These are phyloP conservation scores for Drosophila gunungcola DNA, from an alignment of 1,140 invertebrate genomes.

Conservation along the genomic window DNA sequence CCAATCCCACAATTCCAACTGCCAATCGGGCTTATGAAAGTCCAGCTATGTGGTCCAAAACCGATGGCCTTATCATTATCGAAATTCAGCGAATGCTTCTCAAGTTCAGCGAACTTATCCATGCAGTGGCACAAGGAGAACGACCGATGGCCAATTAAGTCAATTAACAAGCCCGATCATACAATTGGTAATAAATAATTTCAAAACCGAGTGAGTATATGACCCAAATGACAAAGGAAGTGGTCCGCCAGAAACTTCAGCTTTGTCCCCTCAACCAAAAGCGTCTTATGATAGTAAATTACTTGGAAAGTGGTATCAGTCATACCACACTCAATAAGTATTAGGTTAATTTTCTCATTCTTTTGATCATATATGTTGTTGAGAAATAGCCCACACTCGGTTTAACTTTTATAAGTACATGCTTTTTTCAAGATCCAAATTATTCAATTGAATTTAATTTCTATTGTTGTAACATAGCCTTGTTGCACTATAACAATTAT, in stretches of 20 bases:
- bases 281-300: background rate
- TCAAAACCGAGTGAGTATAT: background rate
- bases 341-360: no score
- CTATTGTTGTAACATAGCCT: slow-evolving; percentile 23
- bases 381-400: slow-evolving; percentile 1
- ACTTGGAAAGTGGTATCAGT: background rate
- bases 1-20: slow-evolving; percentile 11
- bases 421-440: slow-evolving; percentile 13
- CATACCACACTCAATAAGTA: background rate
- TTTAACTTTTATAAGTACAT: background rate
- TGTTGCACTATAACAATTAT: slow-evolving; percentile 24
- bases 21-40: background rate
- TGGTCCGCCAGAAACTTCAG: background rate
- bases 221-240: slow-evolving; percentile 6
- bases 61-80: slow-evolving; percentile 15
- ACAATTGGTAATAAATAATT: slow-evolving; percentile 11
- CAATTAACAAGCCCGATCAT: background rate
- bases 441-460: slow-evolving; percentile 15
- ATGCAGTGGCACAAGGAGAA: slow-evolving; percentile 35
- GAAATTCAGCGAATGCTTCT: slow-evolving; percentile 2
- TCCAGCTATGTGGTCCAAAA: slow-evolving; percentile 5
- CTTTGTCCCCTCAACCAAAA: background rate
- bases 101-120: slow-evolving; percentile 43
- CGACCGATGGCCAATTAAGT: slow-evolving; percentile 19
- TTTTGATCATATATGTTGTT: no score